Percentiles rank a stretch among this genome's conserved stretches.
These are phyloP conservation scores for Etheostoma nigrum DNA, from an alignment of 2,797 vertebrate species.

Conservation along the genomic window DNA sequence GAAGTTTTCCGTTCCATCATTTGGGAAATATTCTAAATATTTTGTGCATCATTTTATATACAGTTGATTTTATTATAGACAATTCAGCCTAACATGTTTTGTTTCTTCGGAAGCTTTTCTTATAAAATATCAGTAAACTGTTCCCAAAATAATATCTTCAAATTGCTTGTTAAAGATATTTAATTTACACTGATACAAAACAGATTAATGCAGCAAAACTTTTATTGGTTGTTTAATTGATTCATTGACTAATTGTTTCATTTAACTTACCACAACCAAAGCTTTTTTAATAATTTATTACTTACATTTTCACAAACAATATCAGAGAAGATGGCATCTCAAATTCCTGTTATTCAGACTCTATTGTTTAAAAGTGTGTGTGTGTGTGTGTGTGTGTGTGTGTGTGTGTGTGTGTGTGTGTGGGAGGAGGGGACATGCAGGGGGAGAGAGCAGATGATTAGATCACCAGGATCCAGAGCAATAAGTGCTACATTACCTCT, in stretches of 20 bases:
- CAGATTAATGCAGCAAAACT: neutral
- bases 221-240: too few relatives aligned
- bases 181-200: neutral
- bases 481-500: constrained; percentile 73
- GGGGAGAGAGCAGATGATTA: constrained; percentile 59
- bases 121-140: neutral
- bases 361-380: constrained; percentile 35
- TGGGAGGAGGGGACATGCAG: constrained; percentile 33
- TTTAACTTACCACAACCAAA: neutral
- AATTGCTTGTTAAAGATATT: neutral
- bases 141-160: neutral
- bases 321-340: constrained; percentile 13
- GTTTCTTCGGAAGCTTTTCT: constrained; percentile 2
- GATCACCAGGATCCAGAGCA: constrained; percentile 71
- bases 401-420: constrained; percentile 13
- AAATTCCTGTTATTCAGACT: constrained; percentile 13
- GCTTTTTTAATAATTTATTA: constrained; percentile 8
- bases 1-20: neutral
- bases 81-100: neutral
- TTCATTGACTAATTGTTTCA: neutral
- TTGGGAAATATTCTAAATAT: neutral
- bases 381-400: constrained; percentile 21
- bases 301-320: constrained; percentile 10
- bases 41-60: neutral
- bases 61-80: neutral